Evolutionary conservation across 2,113 vertebrate species (phyloP), one percentile per base, ranked within the genome.

Genomic region (Pseudorhombus dupliciocellatus): DNA sequence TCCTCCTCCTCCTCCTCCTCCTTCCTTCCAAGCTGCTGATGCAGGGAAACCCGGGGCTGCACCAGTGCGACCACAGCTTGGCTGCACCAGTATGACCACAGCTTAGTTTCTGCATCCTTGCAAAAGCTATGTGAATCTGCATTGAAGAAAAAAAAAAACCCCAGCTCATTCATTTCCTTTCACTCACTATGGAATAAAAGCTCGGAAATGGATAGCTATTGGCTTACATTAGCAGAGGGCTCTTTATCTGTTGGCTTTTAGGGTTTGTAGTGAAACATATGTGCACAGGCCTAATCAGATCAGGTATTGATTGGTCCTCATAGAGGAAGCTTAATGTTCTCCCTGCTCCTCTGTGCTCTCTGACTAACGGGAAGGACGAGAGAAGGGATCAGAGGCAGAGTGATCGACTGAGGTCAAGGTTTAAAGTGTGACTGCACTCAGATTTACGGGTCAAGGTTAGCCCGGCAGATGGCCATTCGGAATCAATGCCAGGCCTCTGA

Each of bases 1-100:
- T 31, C 67, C 25, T 44, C 53, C 42, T 4, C 52, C 75, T 51
- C 71, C 76, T 53, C 51, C 81, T 83, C 74, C 81, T 73, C 60
- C 72, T 62, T 79, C 81, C 79, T 61, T 59, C 20, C 76, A 86
- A 82, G 85, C 73, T 88, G 90, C 90, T 91, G 84, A 89, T 86
- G 82, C 77, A 85, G 86, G 86, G 77, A 86, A 90, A 86, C 79
- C 79, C 81, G 50, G 57, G 28, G 73, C 74, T 85, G 80, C 84
- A 73, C 77, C 71, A 86, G 68, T 66, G 54, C 64, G 51, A 75
- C 74, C 64, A 64, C 34, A 26, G 73, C 69, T 65, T 15, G 66
- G 75, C 54, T 69, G 58, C 66, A 62, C 77, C 58, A 56, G 68
- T 81, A 18, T 61, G 51, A 75, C 74, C 64, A 64, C 42, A 18